Conservation (phyloP, 1,140 invertebrate genomes). For the Paramacrobiotus metropolitanus region DNA sequence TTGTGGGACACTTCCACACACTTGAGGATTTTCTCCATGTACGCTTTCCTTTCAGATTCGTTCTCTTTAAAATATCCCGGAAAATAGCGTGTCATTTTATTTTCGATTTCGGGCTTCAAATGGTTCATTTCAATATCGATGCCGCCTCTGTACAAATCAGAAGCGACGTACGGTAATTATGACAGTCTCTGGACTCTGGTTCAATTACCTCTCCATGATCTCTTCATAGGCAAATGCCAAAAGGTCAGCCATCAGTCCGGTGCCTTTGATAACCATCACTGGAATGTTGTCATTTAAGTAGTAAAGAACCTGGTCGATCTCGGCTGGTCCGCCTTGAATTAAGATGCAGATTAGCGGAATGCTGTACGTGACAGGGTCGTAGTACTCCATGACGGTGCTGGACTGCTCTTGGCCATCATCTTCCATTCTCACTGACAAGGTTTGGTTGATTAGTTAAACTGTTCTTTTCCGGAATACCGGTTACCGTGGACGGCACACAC, state of each 20-base stretch:
- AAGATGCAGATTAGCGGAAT: slow-evolving; percentile 25
- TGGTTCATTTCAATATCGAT: slow-evolving; percentile 3
- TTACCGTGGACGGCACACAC: too few species aligned
- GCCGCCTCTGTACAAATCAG: slow-evolving; percentile 8
- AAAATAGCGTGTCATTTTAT: slow-evolving; percentile 1
- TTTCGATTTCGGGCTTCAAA: slow-evolving; percentile 1
- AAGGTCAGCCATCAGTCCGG: slow-evolving; percentile 23
- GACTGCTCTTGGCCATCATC: neutral
- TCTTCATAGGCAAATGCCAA: slow-evolving; percentile 23
- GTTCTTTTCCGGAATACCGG: neutral
- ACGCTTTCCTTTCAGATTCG: slow-evolving; percentile 16
- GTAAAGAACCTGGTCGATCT: slow-evolving; percentile 20
- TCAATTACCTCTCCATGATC: slow-evolving; percentile 19
- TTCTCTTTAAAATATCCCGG: slow-evolving; percentile 18
- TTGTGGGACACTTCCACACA: slow-evolving; percentile 17
- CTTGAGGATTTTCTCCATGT: slow-evolving; percentile 22
- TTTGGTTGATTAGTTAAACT: neutral
- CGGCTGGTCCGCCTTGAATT: slow-evolving; percentile 22
- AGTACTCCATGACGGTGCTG: neutral
- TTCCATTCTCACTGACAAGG: neutral
- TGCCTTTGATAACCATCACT: slow-evolving; percentile 23
- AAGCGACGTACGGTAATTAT: neutral
- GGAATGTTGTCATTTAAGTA: slow-evolving; percentile 23
- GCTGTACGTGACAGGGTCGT: neutral
- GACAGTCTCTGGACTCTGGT: neutral